Conservation (phyloP, 2,888 invertebrate genomes). For the Elgonia sp. region DNA sequence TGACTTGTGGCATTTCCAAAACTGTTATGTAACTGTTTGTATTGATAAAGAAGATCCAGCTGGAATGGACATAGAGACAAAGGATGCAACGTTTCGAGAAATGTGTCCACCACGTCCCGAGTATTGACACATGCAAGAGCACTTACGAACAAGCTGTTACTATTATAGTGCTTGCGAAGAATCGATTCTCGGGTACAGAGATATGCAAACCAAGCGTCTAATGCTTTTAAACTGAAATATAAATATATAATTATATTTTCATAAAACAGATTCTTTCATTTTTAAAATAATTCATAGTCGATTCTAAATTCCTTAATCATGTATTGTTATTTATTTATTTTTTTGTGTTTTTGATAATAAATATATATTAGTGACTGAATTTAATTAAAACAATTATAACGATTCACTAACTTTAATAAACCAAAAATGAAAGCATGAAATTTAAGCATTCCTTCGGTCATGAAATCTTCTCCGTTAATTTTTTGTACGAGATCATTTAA, state of each 20-base stretch:
- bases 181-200: constrained; percentile 94
- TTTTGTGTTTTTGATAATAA: no score
- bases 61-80: constrained; percentile 93
- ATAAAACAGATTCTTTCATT: no score
- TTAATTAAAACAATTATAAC: no score
- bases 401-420: constrained; percentile 91
- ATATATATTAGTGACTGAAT: no score
- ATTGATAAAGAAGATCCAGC: constrained; percentile 93
- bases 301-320: no score
- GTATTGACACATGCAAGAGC: constrained; percentile 87
- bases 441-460: constrained; percentile 94
- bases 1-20: constrained; percentile 91
- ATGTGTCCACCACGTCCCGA: constrained; percentile 90
- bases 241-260: no score
- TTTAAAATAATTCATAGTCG: no score
- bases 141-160: constrained; percentile 91
- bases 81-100: constrained; percentile 93
- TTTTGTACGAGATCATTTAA: constrained; percentile 94
- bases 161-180: constrained; percentile 93
- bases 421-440: constrained; percentile 96
- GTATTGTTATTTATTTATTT: no score
- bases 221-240: constrained; percentile 91
- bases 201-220: constrained; percentile 96
- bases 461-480: constrained; percentile 94
- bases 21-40: constrained; percentile 92